Evolutionary conservation across 2,888 invertebrate genomes (phyloP).

Genomic region (Nebria salina): DNA sequence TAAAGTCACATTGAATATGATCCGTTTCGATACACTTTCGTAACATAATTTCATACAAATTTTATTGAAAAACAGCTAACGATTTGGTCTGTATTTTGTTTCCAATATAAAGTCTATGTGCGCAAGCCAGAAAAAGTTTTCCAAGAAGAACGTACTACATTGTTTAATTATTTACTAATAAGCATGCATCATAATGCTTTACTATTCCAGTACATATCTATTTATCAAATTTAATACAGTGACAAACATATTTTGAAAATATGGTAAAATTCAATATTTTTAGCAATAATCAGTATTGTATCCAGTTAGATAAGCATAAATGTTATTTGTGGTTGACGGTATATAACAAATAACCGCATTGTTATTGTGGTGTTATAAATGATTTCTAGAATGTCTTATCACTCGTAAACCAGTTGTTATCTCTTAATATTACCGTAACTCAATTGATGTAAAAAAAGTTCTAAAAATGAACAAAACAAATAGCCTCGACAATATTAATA

Average conservation of each 20-base stretch:
- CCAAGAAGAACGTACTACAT: too few species aligned
- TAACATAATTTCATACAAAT: too few species aligned
- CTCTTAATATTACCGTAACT: background rate
- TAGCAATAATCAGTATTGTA: slow-evolving; percentile 4
- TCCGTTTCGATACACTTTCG: background rate
- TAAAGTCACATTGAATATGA: background rate
- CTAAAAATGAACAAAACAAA: background rate
- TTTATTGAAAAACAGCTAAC: too few species aligned
- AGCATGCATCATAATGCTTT: too few species aligned
- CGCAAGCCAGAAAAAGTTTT: too few species aligned
- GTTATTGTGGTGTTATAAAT: slow-evolving; percentile 12
- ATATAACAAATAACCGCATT: background rate
- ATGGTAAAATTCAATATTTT: background rate
- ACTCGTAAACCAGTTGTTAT: background rate
- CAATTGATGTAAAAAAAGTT: background rate
- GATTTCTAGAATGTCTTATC: background rate
- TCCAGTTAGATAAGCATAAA: slow-evolving; percentile 6
- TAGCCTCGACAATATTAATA: background rate
- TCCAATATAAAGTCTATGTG: too few species aligned
- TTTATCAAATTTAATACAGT: background rate
- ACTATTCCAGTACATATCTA: background rate
- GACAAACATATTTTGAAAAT: background rate
- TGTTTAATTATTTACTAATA: too few species aligned
- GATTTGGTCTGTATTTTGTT: too few species aligned
- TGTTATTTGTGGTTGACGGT: slow-evolving; percentile 8